Percentiles rank a stretch among this genome's conserved stretches.
These are phyloP conservation scores for Drosophila sordidapex DNA, from an alignment of 2,888 invertebrate species.

Conservation along the genomic window DNA sequence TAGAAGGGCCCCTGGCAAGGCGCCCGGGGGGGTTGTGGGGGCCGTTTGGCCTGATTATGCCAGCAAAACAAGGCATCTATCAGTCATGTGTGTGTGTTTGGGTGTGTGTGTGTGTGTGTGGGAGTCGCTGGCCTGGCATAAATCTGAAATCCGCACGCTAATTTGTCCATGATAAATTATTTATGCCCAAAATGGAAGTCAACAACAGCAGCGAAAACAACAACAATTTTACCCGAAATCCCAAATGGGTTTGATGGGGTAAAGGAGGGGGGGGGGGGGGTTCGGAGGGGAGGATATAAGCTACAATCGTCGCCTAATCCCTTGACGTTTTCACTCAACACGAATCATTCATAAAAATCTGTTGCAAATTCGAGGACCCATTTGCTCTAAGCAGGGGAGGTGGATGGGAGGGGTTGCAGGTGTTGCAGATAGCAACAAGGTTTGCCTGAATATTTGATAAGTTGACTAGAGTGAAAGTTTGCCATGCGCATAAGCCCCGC, in stretches of 20 bases:
- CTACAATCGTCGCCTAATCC: conserved; percentile 56
- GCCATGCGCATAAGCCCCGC: conserved; percentile 28
- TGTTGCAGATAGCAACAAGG: conserved; percentile 1
- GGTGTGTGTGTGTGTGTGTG: conserved; percentile 34
- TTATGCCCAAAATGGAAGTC: conserved; percentile 76
- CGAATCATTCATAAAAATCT: conserved; percentile 57
- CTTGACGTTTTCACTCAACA: conserved; percentile 50
- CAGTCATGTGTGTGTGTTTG: conserved; percentile 50
- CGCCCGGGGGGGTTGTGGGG: not conserved
- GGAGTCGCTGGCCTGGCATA: conserved; percentile 37
- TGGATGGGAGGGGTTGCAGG: not conserved
- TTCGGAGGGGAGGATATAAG: conserved; percentile 4
- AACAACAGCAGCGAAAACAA: conserved; percentile 37
- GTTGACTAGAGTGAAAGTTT: conserved; percentile 23
- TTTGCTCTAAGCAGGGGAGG: conserved; percentile 2
- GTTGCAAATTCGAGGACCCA: conserved; percentile 30
- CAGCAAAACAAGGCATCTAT: conserved; percentile 63
- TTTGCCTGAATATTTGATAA: conserved; percentile 28
- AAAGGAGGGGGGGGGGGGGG: not conserved
- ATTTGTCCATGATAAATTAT: conserved; percentile 84
- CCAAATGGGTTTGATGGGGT: conserved; percentile 1
- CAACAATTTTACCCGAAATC: conserved; percentile 36
- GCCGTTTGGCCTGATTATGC: conserved; percentile 37
- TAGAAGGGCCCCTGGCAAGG: not conserved
- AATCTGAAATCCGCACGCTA: conserved; percentile 74